Conservation (phyloP, 2,113 vertebrate genomes). For the Baryphthengus martii region DNA sequence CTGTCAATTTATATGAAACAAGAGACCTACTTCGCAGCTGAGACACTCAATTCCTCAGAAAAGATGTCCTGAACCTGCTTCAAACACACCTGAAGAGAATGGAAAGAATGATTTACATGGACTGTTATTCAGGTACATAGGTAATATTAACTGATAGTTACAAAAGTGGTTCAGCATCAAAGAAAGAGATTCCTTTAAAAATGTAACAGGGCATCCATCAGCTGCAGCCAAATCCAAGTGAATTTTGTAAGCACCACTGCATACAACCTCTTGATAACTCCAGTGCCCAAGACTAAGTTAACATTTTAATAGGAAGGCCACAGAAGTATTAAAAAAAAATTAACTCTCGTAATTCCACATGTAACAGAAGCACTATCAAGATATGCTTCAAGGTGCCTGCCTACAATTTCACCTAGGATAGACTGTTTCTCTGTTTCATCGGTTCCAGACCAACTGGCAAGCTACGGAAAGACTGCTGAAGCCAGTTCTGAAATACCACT, state of each 20-base stretch:
- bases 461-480: background rate
- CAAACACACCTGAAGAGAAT: background rate
- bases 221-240: background rate
- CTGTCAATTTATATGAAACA: background rate
- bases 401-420: conserved; percentile 4
- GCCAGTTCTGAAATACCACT: background rate
- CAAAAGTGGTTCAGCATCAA: background rate
- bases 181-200: background rate
- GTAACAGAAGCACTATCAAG: background rate
- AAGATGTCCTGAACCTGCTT: background rate
- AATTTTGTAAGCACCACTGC: background rate
- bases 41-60: background rate
- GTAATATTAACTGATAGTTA: background rate
- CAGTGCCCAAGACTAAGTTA: background rate
- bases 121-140: background rate
- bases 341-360: background rate
- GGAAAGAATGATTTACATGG: background rate
- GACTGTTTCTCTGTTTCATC: background rate
- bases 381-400: conserved; percentile 9
- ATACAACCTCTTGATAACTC: background rate
- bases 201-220: background rate
- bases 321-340: background rate
- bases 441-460: background rate
- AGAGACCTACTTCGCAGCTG: background rate
- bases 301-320: background rate